Evolutionary conservation across 2,797 vertebrate genomes (phyloP), one percentile per base, ranked within the genome.

Genomic region (Sebastes umbrosus): DNA sequence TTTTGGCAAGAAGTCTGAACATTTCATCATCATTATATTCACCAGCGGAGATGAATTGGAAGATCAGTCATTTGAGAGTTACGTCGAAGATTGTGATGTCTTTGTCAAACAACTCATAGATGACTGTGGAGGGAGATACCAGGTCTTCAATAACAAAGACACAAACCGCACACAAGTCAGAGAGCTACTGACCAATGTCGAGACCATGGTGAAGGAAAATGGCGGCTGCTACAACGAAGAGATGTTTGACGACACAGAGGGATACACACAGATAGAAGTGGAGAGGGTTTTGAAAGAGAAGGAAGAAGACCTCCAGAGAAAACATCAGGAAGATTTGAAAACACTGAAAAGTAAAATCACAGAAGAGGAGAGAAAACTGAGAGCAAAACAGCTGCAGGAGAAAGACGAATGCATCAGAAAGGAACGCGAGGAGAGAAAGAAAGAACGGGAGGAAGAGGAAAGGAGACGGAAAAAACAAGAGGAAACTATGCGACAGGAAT

Each of bases 1-100:
- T 2, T 90, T 90, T 69, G 86, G 90, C 0, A 34, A 59, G 4
- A 80, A 73, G 6, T 66, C 84, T 0, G 0, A 3, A 63, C 13
- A 60, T 3, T 90, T 75, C 24, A 73, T 46, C 31, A 69, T 89
- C 3, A 6, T 92, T 20, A 14, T 90, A 0, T 83, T 90, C 25
- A 86, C 84, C 8, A 69, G 72, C 72, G 86, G 88, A 82, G 87
- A 84, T 2, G 34, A 67, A 0, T 65, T 90, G 10, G 39, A 73
- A 1, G 13, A 25, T 1, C 24, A 52, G 4, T 1, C 73, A 0
- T 4, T 67, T 20, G 27, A 81, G 5, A 69, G 57, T 3, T 82
- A 87, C 7, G 2, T 87, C 0, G 0, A 72, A 27, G 11, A 27
- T 0, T 46, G 71, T 39, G 5, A 31, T 6, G 27, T 1, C 8